These are phyloP conservation scores for Grammomys surdaster DNA, from an alignment of 2,113 vertebrate genomes.

Conservation along the genomic window DNA sequence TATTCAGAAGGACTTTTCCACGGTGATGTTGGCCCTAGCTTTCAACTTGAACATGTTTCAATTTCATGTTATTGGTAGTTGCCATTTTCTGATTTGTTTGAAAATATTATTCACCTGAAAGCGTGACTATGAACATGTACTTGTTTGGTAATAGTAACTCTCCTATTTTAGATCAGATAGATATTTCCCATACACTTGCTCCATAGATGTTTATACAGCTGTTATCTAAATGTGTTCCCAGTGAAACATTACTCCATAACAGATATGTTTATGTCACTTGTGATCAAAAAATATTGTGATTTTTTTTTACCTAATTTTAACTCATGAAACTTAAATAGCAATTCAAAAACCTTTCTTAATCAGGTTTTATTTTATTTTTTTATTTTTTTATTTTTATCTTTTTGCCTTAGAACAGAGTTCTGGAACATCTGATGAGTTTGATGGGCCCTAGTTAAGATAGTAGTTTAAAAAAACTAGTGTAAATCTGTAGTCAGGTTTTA, in stretches of 20 bases:
- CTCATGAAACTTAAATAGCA: background rate
- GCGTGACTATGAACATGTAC: background rate
- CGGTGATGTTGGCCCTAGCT: constrained; percentile 1
- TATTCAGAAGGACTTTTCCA: background rate
- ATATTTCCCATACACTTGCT: background rate
- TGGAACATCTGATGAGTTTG: background rate
- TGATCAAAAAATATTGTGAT: background rate
- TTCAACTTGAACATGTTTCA: background rate
- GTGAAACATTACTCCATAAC: background rate
- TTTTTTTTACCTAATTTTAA: background rate
- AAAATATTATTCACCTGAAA: background rate
- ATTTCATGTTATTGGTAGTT: constrained; percentile 13
- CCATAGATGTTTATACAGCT: background rate
- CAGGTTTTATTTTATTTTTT: background rate
- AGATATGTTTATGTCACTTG: background rate
- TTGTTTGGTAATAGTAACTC: background rate
- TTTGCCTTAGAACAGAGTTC: background rate
- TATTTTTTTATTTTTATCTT: background rate
- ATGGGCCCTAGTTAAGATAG: background rate
- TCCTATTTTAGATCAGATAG: background rate
- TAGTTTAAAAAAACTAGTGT: background rate
- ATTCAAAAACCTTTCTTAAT: background rate
- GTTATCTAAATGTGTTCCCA: background rate
- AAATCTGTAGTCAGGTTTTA: background rate
- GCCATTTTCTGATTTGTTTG: background rate